Percentiles rank a stretch among this genome's conserved stretches.
These are phyloP conservation scores for Semibalanus balanoides DNA, from an alignment of 1,140 invertebrate genomes.

Conservation along the genomic window DNA sequence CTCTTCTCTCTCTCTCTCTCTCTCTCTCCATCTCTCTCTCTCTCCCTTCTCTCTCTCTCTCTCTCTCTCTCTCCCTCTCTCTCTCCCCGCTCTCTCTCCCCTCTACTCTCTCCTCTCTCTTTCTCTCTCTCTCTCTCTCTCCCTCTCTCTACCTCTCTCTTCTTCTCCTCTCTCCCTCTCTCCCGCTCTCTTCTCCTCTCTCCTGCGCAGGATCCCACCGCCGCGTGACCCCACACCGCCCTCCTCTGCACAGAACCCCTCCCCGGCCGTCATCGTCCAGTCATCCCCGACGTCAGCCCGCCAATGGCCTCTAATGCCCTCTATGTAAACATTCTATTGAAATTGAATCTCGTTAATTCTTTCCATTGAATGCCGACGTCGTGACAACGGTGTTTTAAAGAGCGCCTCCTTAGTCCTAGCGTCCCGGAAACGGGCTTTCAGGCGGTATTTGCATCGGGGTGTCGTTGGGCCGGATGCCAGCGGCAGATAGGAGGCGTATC, in stretches of 20 bases:
- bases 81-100: conserved; percentile 3
- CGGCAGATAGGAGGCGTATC: not conserved
- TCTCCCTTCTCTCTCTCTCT: not conserved
- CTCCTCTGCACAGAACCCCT: not conserved
- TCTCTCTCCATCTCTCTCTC: conserved; percentile 1
- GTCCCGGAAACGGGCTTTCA: not conserved
- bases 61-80: conserved; percentile 4
- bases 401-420: not conserved
- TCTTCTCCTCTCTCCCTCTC: not conserved
- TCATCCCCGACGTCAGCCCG: not conserved
- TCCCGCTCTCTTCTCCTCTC: too few relatives aligned
- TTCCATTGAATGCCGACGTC: not conserved
- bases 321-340: conserved; percentile 1
- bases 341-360: conserved; percentile 2
- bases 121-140: not conserved
- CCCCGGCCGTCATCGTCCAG: not conserved
- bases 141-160: not conserved
- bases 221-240: not conserved
- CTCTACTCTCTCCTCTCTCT: not conserved
- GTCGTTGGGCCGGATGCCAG: not conserved
- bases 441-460: not conserved
- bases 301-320: not conserved
- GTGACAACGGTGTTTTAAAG: not conserved
- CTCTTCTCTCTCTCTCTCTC: conserved; percentile 15
- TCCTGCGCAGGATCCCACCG: not conserved